These are phyloP conservation scores for Scaptomyza hsui DNA, from an alignment of 1,140 invertebrate species.

Conservation along the genomic window DNA sequence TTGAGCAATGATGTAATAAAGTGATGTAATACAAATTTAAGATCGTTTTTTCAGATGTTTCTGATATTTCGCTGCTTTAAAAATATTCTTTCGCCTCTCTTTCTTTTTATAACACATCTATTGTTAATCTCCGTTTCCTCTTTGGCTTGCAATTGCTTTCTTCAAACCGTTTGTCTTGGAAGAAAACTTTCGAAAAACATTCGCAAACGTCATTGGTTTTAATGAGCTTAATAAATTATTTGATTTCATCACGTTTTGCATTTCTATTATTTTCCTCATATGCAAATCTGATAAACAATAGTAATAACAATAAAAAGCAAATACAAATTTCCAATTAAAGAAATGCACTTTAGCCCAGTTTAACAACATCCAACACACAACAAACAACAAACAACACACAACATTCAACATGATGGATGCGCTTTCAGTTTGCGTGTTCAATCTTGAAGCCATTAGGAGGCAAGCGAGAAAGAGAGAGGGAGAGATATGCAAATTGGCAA, in stretches of 20 bases:
- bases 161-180: neutral
- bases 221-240: conserved; percentile 26
- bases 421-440: neutral
- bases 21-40: neutral
- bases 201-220: conserved; percentile 7
- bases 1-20: no score
- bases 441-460: conserved; percentile 9
- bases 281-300: conserved; percentile 25
- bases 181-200: conserved; percentile 23
- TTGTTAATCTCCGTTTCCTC: neutral
- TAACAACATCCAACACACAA: no score
- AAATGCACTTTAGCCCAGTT: conserved; percentile 27
- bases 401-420: conserved; percentile 6
- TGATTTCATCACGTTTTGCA: conserved; percentile 39
- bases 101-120: neutral
- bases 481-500: conserved; percentile 31
- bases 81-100: no score
- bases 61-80: no score
- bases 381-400: no score
- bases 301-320: conserved; percentile 4
- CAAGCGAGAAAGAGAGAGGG: conserved; percentile 1
- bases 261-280: neutral
- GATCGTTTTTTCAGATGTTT: neutral
- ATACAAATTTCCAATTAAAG: conserved; percentile 24
- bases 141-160: neutral